Evolutionary conservation across 2,888 invertebrate species (phyloP).

Genomic region (Chrysolina americana): DNA sequence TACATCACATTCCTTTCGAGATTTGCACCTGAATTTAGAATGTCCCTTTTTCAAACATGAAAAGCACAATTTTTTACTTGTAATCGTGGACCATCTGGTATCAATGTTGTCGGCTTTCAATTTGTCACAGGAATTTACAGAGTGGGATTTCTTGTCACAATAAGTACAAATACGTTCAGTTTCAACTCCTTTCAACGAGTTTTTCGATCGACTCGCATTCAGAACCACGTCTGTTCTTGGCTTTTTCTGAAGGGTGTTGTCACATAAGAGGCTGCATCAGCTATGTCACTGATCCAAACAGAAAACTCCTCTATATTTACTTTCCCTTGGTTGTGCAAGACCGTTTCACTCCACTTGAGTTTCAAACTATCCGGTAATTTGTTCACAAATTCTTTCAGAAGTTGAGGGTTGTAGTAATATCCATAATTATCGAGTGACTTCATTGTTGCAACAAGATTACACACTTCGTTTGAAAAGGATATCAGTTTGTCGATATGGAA

Average conservation of each 20-base stretch:
- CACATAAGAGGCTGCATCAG: slow-evolving; percentile 7
- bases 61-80: background rate
- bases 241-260: background rate
- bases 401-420: slow-evolving; percentile 7
- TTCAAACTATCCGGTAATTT: background rate
- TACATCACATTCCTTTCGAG: too few relatives aligned
- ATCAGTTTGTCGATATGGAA: slow-evolving; percentile 1
- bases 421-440: slow-evolving; percentile 12
- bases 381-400: slow-evolving; percentile 4
- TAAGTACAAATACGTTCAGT: background rate
- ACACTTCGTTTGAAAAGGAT: slow-evolving; percentile 17
- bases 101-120: background rate
- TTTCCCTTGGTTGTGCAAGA: background rate
- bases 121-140: background rate
- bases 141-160: background rate
- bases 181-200: background rate
- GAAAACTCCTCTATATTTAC: background rate
- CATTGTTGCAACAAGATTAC: background rate
- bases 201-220: too few relatives aligned
- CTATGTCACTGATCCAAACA: slow-evolving; percentile 1
- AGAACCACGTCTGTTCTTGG: background rate
- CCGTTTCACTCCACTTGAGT: background rate
- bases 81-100: background rate
- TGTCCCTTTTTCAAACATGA: background rate
- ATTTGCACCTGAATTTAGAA: too few relatives aligned